Conservation (phyloP, 2,888 invertebrate genomes). For the Synergus laeviventris region DNA sequence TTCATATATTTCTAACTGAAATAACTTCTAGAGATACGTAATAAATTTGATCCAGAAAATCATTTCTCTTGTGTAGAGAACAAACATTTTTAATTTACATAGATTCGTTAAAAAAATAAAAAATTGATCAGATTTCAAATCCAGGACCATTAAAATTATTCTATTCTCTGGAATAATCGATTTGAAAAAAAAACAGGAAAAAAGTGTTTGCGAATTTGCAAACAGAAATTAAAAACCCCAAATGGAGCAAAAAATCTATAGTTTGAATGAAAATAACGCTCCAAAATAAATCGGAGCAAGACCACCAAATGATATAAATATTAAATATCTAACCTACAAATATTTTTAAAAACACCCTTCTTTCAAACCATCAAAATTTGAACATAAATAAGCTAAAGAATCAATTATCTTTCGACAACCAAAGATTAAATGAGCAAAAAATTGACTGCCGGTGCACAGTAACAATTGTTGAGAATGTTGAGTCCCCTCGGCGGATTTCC, state of each 20-base stretch:
- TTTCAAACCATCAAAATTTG: not conserved
- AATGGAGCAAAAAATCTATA: not conserved
- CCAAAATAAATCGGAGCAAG: not conserved
- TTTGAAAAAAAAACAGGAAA: conserved; percentile 8
- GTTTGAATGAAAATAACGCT: not conserved
- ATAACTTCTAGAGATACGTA: not conserved
- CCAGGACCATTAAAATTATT: conserved; percentile 22
- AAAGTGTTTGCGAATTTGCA: too few species aligned
- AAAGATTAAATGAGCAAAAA: not conserved
- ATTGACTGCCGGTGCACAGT: not conserved
- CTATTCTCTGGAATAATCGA: conserved; percentile 29
- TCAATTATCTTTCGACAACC: not conserved
- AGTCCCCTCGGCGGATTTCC: not conserved
- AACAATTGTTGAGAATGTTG: not conserved
- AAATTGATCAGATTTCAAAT: not conserved
- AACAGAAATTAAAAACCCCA: not conserved
- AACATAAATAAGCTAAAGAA: not conserved
- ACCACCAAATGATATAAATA: not conserved
- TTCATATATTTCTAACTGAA: not conserved
- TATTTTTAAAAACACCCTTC: not conserved
- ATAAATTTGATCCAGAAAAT: not conserved
- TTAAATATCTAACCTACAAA: not conserved
- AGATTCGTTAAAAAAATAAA: not conserved
- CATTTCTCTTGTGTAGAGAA: too few species aligned
- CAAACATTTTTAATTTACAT: too few species aligned